Evolutionary conservation across 2,797 vertebrate species (phyloP).

Genomic region (Pseudochirops cupreus): DNA sequence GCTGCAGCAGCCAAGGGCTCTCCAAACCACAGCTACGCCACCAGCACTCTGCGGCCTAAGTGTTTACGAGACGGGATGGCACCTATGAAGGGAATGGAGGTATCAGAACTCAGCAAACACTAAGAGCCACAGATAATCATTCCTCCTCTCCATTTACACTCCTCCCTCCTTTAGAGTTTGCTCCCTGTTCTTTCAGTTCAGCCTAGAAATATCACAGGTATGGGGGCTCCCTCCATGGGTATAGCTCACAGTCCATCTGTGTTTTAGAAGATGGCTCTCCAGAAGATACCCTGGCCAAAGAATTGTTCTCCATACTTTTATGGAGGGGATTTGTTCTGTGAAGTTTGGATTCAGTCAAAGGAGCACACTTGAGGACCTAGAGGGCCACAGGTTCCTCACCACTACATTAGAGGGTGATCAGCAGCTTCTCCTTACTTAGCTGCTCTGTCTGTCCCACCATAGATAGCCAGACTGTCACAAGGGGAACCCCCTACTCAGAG

Average conservation of each 20-base stretch:
- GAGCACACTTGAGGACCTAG: too few relatives aligned
- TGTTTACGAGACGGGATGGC: neutral
- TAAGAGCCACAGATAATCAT: neutral
- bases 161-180: neutral
- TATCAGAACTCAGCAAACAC: neutral
- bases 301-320: neutral
- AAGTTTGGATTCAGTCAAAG: too few relatives aligned
- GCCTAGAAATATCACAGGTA: neutral
- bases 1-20: neutral
- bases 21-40: slow-evolving; percentile 2
- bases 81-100: neutral
- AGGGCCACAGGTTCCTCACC: neutral
- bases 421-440: neutral
- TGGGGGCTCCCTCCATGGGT: neutral
- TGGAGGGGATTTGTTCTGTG: too few relatives aligned
- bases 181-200: neutral
- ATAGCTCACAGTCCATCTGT: neutral
- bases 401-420: neutral
- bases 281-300: neutral
- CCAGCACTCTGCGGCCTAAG: neutral
- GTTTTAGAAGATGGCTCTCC: neutral
- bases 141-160: neutral
- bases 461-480: neutral
- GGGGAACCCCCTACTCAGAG: neutral
- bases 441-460: neutral